These are phyloP conservation scores for Zaprionus tsacasi DNA, from an alignment of 1,140 invertebrate genomes.

Conservation along the genomic window DNA sequence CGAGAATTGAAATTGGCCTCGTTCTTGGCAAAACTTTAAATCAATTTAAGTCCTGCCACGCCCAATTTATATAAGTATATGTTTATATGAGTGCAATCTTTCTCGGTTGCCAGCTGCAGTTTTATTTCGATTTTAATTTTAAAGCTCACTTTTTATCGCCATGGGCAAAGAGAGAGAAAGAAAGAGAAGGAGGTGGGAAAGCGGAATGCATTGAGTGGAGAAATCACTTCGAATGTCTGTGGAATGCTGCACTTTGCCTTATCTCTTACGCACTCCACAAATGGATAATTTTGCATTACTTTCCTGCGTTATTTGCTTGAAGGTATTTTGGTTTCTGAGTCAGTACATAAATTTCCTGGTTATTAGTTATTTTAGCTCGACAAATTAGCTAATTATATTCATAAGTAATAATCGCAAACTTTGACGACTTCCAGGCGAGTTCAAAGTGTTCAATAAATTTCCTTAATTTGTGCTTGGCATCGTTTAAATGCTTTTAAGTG, in stretches of 20 bases:
- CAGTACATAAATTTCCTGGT: constrained; percentile 55
- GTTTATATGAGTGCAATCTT: background rate
- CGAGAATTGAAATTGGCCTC: constrained; percentile 12
- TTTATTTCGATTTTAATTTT: constrained; percentile 63
- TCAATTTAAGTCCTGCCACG: constrained; percentile 19
- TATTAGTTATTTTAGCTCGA: constrained; percentile 35
- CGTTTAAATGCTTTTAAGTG: constrained; percentile 21
- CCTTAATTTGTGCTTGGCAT: constrained; percentile 55
- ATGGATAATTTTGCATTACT: constrained; percentile 55
- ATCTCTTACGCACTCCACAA: constrained; percentile 55
- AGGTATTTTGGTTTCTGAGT: constrained; percentile 50
- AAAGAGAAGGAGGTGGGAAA: background rate
- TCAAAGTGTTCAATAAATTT: constrained; percentile 51
- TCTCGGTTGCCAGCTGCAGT: constrained; percentile 12
- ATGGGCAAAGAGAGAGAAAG: background rate
- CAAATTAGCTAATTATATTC: constrained; percentile 67
- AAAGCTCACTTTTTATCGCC: background rate
- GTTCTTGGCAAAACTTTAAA: constrained; percentile 6
- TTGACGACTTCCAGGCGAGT: constrained; percentile 6
- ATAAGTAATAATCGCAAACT: constrained; percentile 51
- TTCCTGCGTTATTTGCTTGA: constrained; percentile 28
- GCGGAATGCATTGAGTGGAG: background rate
- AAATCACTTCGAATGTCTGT: constrained; percentile 45
- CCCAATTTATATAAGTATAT: constrained; percentile 24
- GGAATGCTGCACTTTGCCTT: constrained; percentile 54